phyloP scores from a whole-genome alignment of 2,113 vertebrate species.

The Strix uralensis region DNA sequence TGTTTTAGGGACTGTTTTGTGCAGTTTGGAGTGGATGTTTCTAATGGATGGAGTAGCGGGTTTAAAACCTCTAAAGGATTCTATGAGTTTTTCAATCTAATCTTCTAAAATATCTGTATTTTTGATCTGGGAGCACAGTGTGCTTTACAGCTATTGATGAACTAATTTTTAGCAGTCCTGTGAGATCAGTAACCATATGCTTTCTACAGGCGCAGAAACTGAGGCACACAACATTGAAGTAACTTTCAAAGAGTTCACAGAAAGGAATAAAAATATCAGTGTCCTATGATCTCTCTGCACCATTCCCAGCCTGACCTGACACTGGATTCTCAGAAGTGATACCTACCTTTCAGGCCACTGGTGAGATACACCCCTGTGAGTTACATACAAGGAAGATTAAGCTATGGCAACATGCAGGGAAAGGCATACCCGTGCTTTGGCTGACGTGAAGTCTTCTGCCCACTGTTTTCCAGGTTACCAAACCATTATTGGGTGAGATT shows the following conservation, averaged over 20 bases:
- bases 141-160: background rate
- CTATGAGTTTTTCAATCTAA: background rate
- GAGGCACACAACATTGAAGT: background rate
- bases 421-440: fast-evolving
- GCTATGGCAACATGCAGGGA: background rate
- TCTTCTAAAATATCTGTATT: background rate
- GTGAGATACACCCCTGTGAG: background rate
- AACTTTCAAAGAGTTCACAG: background rate
- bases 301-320: background rate
- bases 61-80: background rate
- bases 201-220: background rate
- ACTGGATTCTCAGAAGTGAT: background rate
- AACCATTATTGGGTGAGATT: background rate
- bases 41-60: background rate
- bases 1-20: background rate
- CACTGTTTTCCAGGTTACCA: background rate
- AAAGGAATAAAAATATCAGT: background rate
- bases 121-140: background rate
- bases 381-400: background rate
- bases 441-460: background rate
- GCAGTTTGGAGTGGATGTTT: background rate
- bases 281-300: background rate
- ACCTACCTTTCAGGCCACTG: background rate
- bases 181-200: background rate
- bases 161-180: background rate